phyloP scores from a whole-genome alignment of 64 coral and sea anemone species.

The Cladopsammia gracilis region DNA sequence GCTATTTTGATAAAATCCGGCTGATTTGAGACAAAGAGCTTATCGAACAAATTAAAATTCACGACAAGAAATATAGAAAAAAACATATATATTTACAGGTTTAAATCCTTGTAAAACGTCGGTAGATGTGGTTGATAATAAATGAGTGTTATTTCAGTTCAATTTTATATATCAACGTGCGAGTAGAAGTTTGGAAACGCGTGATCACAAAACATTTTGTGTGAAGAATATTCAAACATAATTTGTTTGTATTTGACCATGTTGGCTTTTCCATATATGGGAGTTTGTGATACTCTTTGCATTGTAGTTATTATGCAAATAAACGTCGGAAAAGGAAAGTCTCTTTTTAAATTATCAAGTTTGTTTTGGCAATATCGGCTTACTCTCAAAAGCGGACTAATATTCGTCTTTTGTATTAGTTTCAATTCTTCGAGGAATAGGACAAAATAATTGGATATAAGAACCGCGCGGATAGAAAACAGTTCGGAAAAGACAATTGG shows the following conservation, averaged over 20 bases:
- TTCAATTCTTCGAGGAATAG: background rate
- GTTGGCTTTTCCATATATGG: background rate
- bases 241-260: background rate
- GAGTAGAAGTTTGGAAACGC: background rate
- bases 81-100: too few relatives aligned
- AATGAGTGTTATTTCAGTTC: too few relatives aligned
- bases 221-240: background rate
- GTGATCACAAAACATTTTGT: background rate
- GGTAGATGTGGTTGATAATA: too few relatives aligned
- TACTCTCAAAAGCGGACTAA: background rate
- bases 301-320: constrained; percentile 34
- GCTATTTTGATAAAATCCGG: too few relatives aligned
- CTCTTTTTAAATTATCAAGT: constrained; percentile 24
- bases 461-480: background rate
- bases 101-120: too few relatives aligned
- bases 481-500: background rate
- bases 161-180: too few relatives aligned
- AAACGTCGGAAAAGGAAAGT: background rate
- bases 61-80: too few relatives aligned
- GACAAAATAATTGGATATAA: background rate
- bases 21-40: too few relatives aligned
- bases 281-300: background rate
- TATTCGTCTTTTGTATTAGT: constrained; percentile 4
- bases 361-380: constrained; percentile 38
- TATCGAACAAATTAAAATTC: too few relatives aligned